A percentile compares a stretch with the other conserved stretches of the same genome.
These are phyloP conservation scores for Lutjanus argentimaculatus DNA, from an alignment of 2,797 vertebrate genomes.

Conservation along the genomic window DNA sequence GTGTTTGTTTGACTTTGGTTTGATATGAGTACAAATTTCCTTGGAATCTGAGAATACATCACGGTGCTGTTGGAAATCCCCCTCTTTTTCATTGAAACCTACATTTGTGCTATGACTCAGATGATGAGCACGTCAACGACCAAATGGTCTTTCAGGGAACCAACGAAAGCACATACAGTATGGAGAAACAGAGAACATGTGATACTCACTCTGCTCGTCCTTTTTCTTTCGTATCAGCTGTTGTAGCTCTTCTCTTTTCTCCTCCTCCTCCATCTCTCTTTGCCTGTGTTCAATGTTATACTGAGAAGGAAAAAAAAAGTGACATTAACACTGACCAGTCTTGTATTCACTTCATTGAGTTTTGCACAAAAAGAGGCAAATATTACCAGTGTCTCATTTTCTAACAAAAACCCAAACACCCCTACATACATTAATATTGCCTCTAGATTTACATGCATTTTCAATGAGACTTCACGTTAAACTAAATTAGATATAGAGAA, in stretches of 20 bases:
- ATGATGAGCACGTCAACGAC: conserved; percentile 41
- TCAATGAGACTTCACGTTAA: neutral
- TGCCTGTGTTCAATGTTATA: conserved; percentile 85
- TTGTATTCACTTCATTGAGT: too few relatives aligned
- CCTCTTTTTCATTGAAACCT: conserved; percentile 50
- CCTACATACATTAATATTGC: neutral
- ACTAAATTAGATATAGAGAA: conserved; percentile 12
- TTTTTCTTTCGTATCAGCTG: conserved; percentile 91
- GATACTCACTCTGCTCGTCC: conserved; percentile 90
- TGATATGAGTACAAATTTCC: conserved; percentile 58
- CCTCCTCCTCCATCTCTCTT: conserved; percentile 82
- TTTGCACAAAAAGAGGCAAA: conserved; percentile 12
- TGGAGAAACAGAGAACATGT: conserved; percentile 9
- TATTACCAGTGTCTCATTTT: neutral
- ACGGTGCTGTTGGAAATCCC: conserved; percentile 65
- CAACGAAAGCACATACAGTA: conserved; percentile 22
- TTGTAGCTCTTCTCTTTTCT: conserved; percentile 88
- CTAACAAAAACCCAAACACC: neutral
- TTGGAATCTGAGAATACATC: conserved; percentile 50
- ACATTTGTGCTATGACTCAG: conserved; percentile 61
- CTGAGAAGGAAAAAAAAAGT: conserved; percentile 68
- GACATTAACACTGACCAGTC: neutral
- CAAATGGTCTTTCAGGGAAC: conserved; percentile 26
- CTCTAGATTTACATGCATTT: neutral
- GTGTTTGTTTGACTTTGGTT: conserved; percentile 39